phyloP scores from a whole-genome alignment of 2,797 vertebrate genomes.

The Lindbergichthys nudifrons region DNA sequence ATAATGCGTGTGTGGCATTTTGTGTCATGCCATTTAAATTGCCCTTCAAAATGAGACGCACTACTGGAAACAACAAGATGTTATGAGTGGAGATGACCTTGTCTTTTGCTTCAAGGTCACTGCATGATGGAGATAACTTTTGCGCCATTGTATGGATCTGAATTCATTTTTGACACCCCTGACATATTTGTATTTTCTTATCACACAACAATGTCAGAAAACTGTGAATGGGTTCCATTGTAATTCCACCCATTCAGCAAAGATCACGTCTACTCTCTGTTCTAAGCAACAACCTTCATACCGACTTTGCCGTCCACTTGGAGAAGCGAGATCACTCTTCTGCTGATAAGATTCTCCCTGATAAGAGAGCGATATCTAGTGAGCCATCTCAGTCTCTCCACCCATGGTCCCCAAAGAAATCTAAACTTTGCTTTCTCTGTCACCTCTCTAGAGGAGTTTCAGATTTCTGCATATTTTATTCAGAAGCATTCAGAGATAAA shows the following conservation, averaged over 20 bases:
- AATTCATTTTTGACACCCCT: slow-evolving; percentile 18
- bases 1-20: neutral
- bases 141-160: slow-evolving; percentile 18
- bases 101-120: slow-evolving; percentile 29
- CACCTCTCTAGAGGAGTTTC: slow-evolving; percentile 31
- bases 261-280: slow-evolving; percentile 7
- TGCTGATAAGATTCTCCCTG: slow-evolving; percentile 52
- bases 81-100: neutral
- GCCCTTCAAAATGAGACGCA: slow-evolving; percentile 2
- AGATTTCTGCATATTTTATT: slow-evolving; percentile 55
- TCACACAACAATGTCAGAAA: slow-evolving; percentile 5
- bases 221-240: slow-evolving; percentile 2
- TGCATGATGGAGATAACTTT: slow-evolving; percentile 12
- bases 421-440: slow-evolving; percentile 27
- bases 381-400: slow-evolving; percentile 36
- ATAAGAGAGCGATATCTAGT: slow-evolving; percentile 51
- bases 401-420: slow-evolving; percentile 38
- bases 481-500: slow-evolving; percentile 27
- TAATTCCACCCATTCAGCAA: slow-evolving; percentile 15
- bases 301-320: slow-evolving; percentile 50
- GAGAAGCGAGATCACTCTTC: slow-evolving; percentile 44
- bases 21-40: slow-evolving; percentile 19
- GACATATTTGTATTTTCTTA: slow-evolving; percentile 5
- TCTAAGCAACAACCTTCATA: slow-evolving; percentile 48
- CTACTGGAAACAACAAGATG: slow-evolving; percentile 1